Evolutionary conservation across 2,888 invertebrate species (phyloP).

Genomic region (Ormyrus labotus): DNA sequence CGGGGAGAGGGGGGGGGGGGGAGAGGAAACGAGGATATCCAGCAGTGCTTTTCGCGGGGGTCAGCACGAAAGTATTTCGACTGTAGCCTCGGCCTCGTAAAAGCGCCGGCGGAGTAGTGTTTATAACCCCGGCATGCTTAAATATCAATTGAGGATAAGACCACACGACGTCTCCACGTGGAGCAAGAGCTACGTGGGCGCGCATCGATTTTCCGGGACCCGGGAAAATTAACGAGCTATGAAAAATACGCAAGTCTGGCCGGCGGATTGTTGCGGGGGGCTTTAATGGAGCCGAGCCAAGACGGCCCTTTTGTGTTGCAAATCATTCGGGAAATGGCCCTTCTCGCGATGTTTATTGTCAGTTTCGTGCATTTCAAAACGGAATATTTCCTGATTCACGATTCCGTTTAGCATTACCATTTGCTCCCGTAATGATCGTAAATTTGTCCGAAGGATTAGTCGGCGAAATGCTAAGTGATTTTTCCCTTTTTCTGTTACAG

Average conservation of each 20-base stretch:
- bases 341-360: conserved; percentile 24
- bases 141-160: conserved; percentile 21
- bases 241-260: conserved; percentile 35
- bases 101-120: not conserved
- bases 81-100: not conserved
- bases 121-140: conserved; percentile 33
- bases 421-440: not conserved
- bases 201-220: conserved; percentile 40
- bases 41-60: not conserved
- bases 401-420: not conserved
- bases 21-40: conserved; percentile 38
- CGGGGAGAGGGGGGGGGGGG: not conserved
- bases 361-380: conserved; percentile 30
- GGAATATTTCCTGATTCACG: conserved; percentile 29
- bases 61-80: conserved; percentile 4
- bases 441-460: not conserved
- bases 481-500: conserved; percentile 21
- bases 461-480: not conserved
- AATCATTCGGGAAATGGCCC: conserved; percentile 37
- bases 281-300: conserved; percentile 25
- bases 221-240: conserved; percentile 46
- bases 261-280: not conserved
- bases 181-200: not conserved
- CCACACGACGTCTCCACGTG: not conserved
- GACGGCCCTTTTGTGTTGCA: conserved; percentile 31